A percentile compares a stretch with the other conserved stretches of the same genome.
These are phyloP conservation scores for Danaus melanippus DNA, from an alignment of 1,140 invertebrate genomes.

Conservation along the genomic window DNA sequence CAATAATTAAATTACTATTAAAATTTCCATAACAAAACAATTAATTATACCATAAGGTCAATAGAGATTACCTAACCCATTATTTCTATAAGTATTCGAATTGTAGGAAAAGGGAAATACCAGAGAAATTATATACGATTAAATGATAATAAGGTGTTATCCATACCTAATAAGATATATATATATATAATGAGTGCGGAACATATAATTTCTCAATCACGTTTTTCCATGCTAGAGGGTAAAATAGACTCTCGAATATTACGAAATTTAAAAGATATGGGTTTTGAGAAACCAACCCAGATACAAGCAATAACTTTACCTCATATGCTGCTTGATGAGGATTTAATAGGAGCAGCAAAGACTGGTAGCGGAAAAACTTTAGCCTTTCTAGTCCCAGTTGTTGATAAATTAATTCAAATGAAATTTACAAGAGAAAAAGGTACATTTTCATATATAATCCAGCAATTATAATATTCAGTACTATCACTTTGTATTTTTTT, in stretches of 20 bases:
- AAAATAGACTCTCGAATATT: conserved; percentile 49
- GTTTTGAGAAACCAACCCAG: conserved; percentile 83
- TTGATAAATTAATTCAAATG: conserved; percentile 81
- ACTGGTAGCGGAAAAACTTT: conserved; percentile 97
- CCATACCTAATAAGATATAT: neutral
- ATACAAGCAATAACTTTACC: conserved; percentile 89
- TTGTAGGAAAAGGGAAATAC: no score
- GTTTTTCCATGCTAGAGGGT: conserved; percentile 54
- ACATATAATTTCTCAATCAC: conserved; percentile 33
- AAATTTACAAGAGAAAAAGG: conserved; percentile 86
- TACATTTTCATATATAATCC: conserved; percentile 42
- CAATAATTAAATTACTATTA: no score
- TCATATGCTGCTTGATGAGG: conserved; percentile 81
- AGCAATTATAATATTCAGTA: conserved; percentile 68
- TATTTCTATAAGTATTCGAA: no score
- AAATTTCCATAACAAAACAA: no score
- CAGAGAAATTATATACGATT: no score
- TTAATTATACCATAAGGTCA: no score
- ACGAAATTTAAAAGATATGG: conserved; percentile 34
- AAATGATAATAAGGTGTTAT: neutral
- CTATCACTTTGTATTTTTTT: conserved; percentile 8
- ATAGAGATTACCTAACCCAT: no score
- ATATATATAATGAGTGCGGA: conserved; percentile 30
- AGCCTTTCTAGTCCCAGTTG: conserved; percentile 91
- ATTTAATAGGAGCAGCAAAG: conserved; percentile 93